Base-by-base conservation (phyloP, 2,113 vertebrate genomes). In the Asarcornis scutulata region DNA sequence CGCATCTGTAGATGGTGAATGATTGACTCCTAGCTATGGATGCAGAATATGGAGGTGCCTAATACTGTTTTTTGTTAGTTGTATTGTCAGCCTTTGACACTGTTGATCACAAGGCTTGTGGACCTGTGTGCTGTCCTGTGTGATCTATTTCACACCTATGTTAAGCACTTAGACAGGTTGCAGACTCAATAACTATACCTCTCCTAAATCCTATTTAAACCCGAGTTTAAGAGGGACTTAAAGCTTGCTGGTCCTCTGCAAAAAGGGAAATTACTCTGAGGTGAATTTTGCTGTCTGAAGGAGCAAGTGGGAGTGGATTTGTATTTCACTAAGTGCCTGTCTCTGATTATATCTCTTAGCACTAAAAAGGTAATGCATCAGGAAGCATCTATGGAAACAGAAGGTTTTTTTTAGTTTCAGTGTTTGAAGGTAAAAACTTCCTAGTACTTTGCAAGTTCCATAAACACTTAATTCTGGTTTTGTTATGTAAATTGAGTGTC, bases 401-500 rank as follows among this genome's bases (percentile, higher is more conserved):
- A 88, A 23, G 29, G 32, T 20, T 56, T 75, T 40, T 75, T 93
- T 66, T 76, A 82, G 38, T 68, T 73, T 48, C 71, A 62, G 13
- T 44, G 20, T 72, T 69, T 80, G 72, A 88, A 95, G 36, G 34
- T 83, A 68, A 93, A 89, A 31, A 18, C 9, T 27, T 74, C 63
- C 83, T 34, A 60, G 17, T 92, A 44, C 15, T 79, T 78, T 94
- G 55, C 25, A 69, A 55, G 63, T 36, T 75, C 59, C 14, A 75
- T 59, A 58, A 87, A 60, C 52, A n/a, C n/a, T 29, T 42, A 72
- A 0, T 75, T 62, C 68, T 69, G 27, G 6, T 73, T 92, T 94
- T 93, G 13, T 83, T 93, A 84, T 89, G 53, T 86, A 88, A 89
- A 95, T 59, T 50, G 78, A 77, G 32, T 69, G 17, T 59, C 50